phyloP scores from a whole-genome alignment of 2,888 invertebrate species.

The Acronicta alni region DNA sequence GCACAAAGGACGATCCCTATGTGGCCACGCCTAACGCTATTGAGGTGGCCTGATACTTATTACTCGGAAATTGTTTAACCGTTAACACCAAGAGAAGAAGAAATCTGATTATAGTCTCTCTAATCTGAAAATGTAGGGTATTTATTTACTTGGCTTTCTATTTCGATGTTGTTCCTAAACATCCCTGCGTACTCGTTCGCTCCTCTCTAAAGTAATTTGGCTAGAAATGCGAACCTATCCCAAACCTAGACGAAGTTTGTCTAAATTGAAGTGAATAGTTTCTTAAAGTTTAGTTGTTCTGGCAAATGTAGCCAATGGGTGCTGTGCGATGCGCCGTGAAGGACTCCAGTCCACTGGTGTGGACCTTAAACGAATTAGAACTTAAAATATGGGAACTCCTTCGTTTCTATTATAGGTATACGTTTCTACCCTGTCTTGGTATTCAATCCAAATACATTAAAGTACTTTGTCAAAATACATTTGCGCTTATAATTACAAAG shows the following conservation, averaged over 20 bases:
- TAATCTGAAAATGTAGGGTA: no score
- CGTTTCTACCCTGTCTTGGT: no score
- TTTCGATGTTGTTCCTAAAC: background rate
- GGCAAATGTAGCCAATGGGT: conserved; percentile 19
- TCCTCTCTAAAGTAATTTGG: conserved; percentile 17
- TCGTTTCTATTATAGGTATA: background rate
- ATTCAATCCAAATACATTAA: no score
- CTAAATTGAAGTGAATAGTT: conserved; percentile 46
- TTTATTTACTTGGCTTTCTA: background rate
- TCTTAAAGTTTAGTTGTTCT: conserved; percentile 39
- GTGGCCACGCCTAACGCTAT: no score
- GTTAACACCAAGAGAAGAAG: no score
- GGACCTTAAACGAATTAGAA: no score
- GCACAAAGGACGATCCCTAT: no score
- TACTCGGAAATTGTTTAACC: no score
- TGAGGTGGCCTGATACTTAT: no score
- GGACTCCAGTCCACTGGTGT: conserved; percentile 12
- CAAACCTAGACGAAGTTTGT: conserved; percentile 28
- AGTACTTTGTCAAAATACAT: no score
- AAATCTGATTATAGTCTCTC: no score
- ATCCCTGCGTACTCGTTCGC: background rate
- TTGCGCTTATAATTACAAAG: no score
- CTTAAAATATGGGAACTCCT: background rate
- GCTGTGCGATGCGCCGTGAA: conserved; percentile 32
- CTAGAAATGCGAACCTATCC: conserved; percentile 14